Base-by-base conservation (phyloP, 2,113 vertebrate species). In the Sebastes fasciatus region DNA sequence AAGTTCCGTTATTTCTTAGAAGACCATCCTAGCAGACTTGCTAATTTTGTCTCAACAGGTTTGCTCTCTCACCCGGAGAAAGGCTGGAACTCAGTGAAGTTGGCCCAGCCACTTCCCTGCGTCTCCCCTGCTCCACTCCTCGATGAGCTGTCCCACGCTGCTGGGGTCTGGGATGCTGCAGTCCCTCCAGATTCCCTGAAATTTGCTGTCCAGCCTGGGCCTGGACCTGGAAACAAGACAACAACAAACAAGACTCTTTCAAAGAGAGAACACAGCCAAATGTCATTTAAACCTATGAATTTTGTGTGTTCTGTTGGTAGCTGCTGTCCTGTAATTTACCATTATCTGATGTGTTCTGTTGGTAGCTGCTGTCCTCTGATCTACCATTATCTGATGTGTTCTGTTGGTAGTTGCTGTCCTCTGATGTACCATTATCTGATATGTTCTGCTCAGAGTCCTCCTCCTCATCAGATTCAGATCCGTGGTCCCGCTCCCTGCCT, bases 1-100 rank as follows among this genome's bases (percentile, higher is more conserved):
- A 34, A 34, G 3, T 16, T 26, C 1, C 5, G 40, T 26, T 11
- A 4, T 13, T 61, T 48, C 21, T 60, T 46, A 34, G 0, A 57
- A 2, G 40, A 6, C 12, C 45, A 49, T 62, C 61, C 5, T 1
- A 11, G 74, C n/a, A 67, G 10, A 17, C 2, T 16, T 12, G 13
- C 13, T 10, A 1, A 23, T 5, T 34, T 45, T 17, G 14, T 2
- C 8, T 46, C 9, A 61, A 45, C 3, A 23, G 21, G 49, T 46
- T 45, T n/a, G 34, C 34, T 8, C 34, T 49, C 94, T 95, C 74
- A 99, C 98, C 98, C 96, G 84, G 96, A 97, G 90, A 98, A 97
- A 12, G 97, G 96, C 90, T 98, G 97, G 89, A 99, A 98, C 94
- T 98, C 97, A 0, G 97, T 95, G 79, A 99, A 99, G 84, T 94